A percentile compares a stretch with the other conserved stretches of the same genome.
Conservation (phyloP, 2,113 vertebrate genomes). For the Tautogolabrus adspersus region DNA sequence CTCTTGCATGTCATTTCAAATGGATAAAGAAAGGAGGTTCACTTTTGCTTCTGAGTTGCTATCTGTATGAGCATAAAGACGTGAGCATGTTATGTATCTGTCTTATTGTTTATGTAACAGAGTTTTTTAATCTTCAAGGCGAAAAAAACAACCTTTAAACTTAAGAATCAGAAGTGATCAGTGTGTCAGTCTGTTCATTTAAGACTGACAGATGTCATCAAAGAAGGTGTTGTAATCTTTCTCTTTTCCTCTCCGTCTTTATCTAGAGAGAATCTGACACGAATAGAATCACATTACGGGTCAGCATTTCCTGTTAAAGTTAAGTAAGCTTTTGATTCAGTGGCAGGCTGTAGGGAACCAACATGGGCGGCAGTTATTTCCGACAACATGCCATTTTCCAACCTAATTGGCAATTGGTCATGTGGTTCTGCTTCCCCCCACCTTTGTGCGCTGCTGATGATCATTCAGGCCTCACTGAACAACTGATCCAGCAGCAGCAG, state of each 20-base stretch:
- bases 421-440: conserved; percentile 26
- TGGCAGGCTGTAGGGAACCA: conserved; percentile 20
- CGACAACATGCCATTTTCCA: conserved; percentile 59
- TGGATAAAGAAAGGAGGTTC: conserved; percentile 16
- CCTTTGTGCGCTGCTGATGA: conserved; percentile 31
- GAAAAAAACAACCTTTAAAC: no score
- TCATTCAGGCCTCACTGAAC: conserved; percentile 42
- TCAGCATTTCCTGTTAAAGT: conserved; percentile 39
- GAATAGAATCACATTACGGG: conserved; percentile 34
- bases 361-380: conserved; percentile 18
- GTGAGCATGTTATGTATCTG: background rate
- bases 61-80: conserved; percentile 4
- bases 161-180: no score
- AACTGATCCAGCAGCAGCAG: conserved; percentile 40
- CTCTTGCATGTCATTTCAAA: conserved; percentile 31
- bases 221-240: background rate
- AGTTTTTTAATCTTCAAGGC: no score
- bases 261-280: conserved; percentile 22
- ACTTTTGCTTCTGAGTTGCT: background rate
- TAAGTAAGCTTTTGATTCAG: conserved; percentile 50
- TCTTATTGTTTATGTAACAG: background rate
- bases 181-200: background rate
- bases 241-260: background rate
- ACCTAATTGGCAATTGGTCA: conserved; percentile 72
- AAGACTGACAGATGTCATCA: background rate